phyloP scores from a whole-genome alignment of 2,797 vertebrate species.

The Scolopax bukidnonensis region DNA sequence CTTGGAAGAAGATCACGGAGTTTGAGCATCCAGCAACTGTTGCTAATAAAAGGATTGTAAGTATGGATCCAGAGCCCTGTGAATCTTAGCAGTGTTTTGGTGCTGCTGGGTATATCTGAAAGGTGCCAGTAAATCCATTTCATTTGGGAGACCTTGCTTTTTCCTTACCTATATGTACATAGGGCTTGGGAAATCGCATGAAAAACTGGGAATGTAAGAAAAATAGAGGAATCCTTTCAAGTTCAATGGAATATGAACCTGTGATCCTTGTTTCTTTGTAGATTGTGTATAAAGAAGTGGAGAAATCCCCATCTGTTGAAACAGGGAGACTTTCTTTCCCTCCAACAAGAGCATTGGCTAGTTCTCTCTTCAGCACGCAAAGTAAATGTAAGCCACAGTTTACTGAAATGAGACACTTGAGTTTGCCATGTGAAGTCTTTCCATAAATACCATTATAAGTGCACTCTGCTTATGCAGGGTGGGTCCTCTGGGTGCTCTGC shows the following conservation, averaged over 20 bases:
- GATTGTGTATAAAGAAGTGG: conserved; percentile 92
- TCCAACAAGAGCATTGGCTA: conserved; percentile 71
- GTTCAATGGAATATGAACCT: rapidly evolving
- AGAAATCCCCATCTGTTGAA: conserved; percentile 79
- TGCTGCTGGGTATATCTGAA: background rate
- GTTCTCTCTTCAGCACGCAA: conserved; percentile 81
- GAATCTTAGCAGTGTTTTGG: background rate
- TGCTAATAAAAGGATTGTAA: conserved; percentile 83
- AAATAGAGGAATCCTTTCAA: background rate
- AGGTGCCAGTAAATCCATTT: background rate
- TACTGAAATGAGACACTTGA: background rate
- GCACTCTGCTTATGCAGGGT: background rate
- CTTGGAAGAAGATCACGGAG: conserved; percentile 91
- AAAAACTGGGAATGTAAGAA: background rate
- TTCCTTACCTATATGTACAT: background rate
- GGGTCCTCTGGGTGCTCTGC: background rate
- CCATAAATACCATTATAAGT: background rate
- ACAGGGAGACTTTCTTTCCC: conserved; percentile 82
- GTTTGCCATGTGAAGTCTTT: background rate
- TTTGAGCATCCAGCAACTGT: conserved; percentile 86
- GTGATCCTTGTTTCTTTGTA: conserved; percentile 62
- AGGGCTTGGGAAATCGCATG: background rate
- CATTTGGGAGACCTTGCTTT: background rate
- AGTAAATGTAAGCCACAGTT: conserved; percentile 89
- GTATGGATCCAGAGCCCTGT: background rate